Conservation (phyloP, 2,888 invertebrate species). For the Lycia hirtaria region DNA sequence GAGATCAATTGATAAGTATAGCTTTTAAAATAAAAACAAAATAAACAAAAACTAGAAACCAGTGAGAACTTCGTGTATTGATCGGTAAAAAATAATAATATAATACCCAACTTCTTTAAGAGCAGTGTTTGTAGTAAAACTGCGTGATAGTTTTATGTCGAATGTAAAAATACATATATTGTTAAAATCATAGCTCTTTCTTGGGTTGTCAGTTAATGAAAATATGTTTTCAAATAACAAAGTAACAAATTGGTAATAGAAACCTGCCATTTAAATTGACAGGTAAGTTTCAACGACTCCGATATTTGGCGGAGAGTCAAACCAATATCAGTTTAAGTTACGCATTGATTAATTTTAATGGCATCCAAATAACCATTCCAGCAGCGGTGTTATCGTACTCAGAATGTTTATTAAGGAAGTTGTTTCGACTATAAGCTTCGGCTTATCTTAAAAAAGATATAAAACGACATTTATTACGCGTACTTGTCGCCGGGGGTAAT, state of each 20-base stretch:
- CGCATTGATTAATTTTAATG: conserved; percentile 46
- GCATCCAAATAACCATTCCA: conserved; percentile 30
- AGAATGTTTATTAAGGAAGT: conserved; percentile 31
- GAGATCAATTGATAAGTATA: too few species aligned
- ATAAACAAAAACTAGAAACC: too few species aligned
- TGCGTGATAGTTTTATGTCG: too few species aligned
- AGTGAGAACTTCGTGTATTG: too few species aligned
- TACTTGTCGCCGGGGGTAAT: conserved; percentile 56
- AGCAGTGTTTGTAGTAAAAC: too few species aligned
- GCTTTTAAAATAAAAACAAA: too few species aligned
- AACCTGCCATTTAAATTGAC: conserved; percentile 42
- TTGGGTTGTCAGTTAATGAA: too few species aligned
- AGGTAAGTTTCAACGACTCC: conserved; percentile 46
- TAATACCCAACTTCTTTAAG: too few species aligned
- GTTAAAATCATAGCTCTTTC: too few species aligned
- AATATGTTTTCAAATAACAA: too few species aligned
- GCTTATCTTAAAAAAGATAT: conserved; percentile 38
- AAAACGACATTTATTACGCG: conserved; percentile 56
- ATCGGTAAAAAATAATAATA: too few species aligned
- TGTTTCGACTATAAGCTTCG: conserved; percentile 23
- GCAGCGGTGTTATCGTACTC: conserved; percentile 24
- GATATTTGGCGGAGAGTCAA: conserved; percentile 47
- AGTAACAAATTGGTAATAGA: conserved; percentile 24
- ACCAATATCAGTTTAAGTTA: conserved; percentile 43
- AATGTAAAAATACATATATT: too few species aligned